Conservation (phyloP, 2,797 vertebrate species). For the Cyprinodon diabolis region DNA sequence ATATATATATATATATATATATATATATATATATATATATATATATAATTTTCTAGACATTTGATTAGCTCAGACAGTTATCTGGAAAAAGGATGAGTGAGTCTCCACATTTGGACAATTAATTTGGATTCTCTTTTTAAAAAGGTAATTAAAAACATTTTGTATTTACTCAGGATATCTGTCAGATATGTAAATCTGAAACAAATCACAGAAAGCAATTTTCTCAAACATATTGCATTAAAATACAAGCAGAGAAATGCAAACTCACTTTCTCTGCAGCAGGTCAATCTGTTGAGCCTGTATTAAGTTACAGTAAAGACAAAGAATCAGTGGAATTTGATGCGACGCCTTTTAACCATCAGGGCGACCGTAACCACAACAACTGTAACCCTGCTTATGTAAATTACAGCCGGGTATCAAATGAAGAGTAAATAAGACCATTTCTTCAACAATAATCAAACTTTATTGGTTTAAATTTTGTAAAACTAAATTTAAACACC, state of each 20-base stretch:
- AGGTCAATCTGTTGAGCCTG: conserved; percentile 20
- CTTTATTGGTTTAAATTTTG: conserved; percentile 81
- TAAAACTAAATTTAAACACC: conserved; percentile 79
- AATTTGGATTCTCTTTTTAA: not conserved
- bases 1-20: no score
- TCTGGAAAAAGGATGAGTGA: not conserved
- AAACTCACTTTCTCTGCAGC: conserved; percentile 2
- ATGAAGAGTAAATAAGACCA: conserved; percentile 18
- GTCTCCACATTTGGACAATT: not conserved
- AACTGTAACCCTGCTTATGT: conserved; percentile 42
- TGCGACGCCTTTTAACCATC: conserved; percentile 45
- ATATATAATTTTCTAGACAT: no score
- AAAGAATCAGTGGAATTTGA: conserved; percentile 42
- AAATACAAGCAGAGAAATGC: not conserved
- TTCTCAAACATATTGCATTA: not conserved
- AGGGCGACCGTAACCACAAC: conserved; percentile 56
- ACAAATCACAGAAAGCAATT: not conserved
- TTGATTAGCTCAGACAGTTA: not conserved
- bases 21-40: no score
- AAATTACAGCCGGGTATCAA: conserved; percentile 27
- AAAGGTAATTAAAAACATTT: not conserved
- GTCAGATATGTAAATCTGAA: not conserved
- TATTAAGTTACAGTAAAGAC: conserved; percentile 15
- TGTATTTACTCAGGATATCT: not conserved
- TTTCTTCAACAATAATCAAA: conserved; percentile 78